phyloP scores from a whole-genome alignment of 2,113 vertebrate genomes.

The Microcebus murinus region DNA sequence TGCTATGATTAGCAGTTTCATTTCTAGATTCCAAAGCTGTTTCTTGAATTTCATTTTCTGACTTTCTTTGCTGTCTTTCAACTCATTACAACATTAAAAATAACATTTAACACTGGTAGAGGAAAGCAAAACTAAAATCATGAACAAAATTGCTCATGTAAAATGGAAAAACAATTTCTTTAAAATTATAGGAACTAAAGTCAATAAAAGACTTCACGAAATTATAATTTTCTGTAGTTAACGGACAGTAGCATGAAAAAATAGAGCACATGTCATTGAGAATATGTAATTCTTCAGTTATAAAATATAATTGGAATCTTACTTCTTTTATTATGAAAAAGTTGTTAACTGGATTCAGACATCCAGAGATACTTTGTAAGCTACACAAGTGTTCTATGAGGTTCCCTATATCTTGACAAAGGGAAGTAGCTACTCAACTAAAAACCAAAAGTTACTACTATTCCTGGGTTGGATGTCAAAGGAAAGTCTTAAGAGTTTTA shows the following conservation, averaged over 20 bases:
- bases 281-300: background rate
- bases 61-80: background rate
- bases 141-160: background rate
- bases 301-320: slow-evolving; percentile 45
- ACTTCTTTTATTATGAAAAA: slow-evolving; percentile 1
- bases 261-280: background rate
- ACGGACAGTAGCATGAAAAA: slow-evolving; percentile 30
- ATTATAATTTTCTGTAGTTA: slow-evolving; percentile 48
- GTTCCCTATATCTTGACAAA: slow-evolving; percentile 38
- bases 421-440: background rate
- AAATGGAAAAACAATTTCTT: slow-evolving; percentile 37
- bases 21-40: background rate
- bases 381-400: background rate
- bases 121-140: background rate
- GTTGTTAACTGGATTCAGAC: background rate
- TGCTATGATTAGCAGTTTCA: background rate
- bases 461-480: background rate
- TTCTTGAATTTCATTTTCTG: background rate
- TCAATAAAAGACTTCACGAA: slow-evolving; percentile 12
- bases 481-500: background rate
- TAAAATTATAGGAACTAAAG: slow-evolving; percentile 60
- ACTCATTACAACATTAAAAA: background rate
- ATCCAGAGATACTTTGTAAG: slow-evolving; percentile 1
- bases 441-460: background rate
- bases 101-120: background rate